These are phyloP conservation scores for Neodiprion fabricii DNA, from an alignment of 1,140 invertebrate species.

Conservation along the genomic window DNA sequence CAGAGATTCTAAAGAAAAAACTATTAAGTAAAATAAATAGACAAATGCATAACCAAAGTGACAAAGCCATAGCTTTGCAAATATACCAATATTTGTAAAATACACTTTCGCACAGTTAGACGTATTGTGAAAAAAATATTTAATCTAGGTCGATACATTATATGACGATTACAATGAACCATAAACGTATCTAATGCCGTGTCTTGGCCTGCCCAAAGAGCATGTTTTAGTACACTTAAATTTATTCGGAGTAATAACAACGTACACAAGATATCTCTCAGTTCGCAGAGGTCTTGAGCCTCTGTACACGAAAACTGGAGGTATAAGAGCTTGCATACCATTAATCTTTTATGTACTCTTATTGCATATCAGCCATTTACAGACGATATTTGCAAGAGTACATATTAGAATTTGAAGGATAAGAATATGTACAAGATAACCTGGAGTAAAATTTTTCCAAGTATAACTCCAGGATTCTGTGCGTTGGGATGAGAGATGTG, in stretches of 20 bases:
- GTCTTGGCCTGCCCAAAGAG: neutral
- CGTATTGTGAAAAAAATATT: constrained; percentile 16
- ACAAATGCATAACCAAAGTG: neutral
- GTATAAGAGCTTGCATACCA: neutral
- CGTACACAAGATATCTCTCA: too few species aligned
- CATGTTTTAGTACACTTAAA: neutral
- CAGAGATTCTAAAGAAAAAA: neutral
- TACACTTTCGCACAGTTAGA: constrained; percentile 43
- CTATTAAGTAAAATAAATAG: neutral
- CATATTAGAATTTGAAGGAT: too few species aligned
- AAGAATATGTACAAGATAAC: too few species aligned
- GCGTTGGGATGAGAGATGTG: neutral
- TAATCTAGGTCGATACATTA: constrained; percentile 2
- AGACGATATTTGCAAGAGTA: neutral
- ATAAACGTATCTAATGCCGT: constrained; percentile 3
- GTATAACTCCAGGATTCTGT: neutral
- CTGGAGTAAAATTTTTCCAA: too few species aligned
- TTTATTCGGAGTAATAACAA: neutral
- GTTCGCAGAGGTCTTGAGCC: too few species aligned
- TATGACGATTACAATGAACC: neutral
- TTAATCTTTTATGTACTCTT: neutral
- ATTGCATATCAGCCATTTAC: neutral
- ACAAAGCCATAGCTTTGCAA: neutral
- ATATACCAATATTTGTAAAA: constrained; percentile 34
- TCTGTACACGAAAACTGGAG: neutral